Evolutionary conservation across 2,113 vertebrate genomes (phyloP), one percentile per base, ranked within the genome.

Genomic region (Corapipo altera): DNA sequence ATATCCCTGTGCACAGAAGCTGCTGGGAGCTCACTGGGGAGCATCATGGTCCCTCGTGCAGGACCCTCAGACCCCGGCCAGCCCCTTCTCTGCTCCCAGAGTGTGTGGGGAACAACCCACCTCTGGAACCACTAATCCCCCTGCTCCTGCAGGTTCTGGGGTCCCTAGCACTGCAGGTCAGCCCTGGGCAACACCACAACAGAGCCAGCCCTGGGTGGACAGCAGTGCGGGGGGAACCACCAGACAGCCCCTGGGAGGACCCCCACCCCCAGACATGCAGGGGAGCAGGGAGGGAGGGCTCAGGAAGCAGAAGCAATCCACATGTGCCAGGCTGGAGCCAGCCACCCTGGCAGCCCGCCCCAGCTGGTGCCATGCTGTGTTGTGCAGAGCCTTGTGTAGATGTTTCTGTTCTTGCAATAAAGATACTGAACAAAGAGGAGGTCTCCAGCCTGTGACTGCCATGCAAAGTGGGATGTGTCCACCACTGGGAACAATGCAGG

Each of bases 101-200:
- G 66, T 0, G 0, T 0, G 0, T 88, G 41, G 51, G 59, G 66
- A 28, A 73, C n/a, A 76, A 73, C 61, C 23, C 62, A 48, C 22
- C 82, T 85, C 46, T 74, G 39, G 39, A 95, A 96, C 95, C 92
- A 95, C 95, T 98, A 98, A 59, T 8, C 73, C 39, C 97, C 98
- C 19, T 80, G 89, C 73, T 96, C 91, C 5, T 43, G 72, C 22
- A 90, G 96, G 67, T 95, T 94, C 91, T 51, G 55, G 89, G 97
- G 15, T 51, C 33, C 22, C 58, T 6, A 3, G 90, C 54, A 61
- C 18, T 39, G 48, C 20, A 30, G 14, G 15, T 61, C 49, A 66
- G 39, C 81, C 90, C 61, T 19, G 67, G 86, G 83, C 85, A 95
- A 69, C 41, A 75, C 30, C 52, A 23, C 76, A 88, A 73, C 0